A percentile compares a stretch with the other conserved stretches of the same genome.
Conservation (phyloP, 2,113 vertebrate genomes). For the Genyomyrus donnyi region DNA sequence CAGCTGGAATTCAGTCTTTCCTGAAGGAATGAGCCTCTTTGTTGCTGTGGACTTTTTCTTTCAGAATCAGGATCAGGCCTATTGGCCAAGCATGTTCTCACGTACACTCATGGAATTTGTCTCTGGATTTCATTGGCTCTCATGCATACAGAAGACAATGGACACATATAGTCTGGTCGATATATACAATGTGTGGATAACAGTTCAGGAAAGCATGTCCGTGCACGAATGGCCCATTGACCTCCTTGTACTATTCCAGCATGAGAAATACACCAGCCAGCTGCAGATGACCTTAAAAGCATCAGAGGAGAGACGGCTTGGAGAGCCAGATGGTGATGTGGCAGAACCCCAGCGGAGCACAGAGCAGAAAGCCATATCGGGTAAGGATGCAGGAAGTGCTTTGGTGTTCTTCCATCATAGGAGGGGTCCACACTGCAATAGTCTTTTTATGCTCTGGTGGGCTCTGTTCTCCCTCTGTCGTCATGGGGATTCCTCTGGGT, state of each 20-base stretch:
- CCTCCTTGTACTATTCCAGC: constrained; percentile 54
- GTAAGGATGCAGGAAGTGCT: constrained; percentile 40
- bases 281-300: constrained; percentile 74
- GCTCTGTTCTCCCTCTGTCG: neutral
- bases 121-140: neutral
- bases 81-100: neutral
- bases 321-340: constrained; percentile 49
- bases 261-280: constrained; percentile 97
- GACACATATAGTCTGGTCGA: neutral
- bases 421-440: neutral
- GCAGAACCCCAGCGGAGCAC: constrained; percentile 52
- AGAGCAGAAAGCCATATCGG: constrained; percentile 69
- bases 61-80: neutral
- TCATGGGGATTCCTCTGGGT: neutral
- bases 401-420: neutral
- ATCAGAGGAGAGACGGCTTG: constrained; percentile 52
- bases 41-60: neutral
- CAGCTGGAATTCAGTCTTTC: neutral
- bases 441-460: neutral
- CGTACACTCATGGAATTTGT: neutral
- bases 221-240: constrained; percentile 11
- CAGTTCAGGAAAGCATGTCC: neutral
- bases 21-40: neutral
- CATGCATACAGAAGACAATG: neutral
- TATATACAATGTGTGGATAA: neutral